Evolutionary conservation across 2,888 invertebrate genomes (phyloP), one percentile per base, ranked within the genome.

Genomic region (Mylabris sibirica): DNA sequence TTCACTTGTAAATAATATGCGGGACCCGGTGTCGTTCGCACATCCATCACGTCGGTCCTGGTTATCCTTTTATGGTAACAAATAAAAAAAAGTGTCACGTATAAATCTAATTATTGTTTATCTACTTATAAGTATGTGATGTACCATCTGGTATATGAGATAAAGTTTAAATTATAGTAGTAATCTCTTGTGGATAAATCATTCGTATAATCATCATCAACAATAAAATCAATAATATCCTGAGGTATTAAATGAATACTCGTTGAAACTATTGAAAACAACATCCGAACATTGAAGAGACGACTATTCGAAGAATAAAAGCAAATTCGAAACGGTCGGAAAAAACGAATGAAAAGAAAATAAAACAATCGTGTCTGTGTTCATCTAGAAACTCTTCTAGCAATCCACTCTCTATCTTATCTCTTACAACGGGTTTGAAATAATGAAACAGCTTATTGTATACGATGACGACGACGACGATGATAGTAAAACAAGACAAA

Each of bases 391-490:
- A 76, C 75, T 77, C 75, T 77, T 69, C 77, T 79, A 76, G 76
- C 78, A 75, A 79, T 79, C 77, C 79, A 81, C 35, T 49, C 35
- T 49, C 53, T 53, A 81, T 81, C 81, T 81, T 80, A 81, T 81
- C 82, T 30, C 3, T 30, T 80, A 79, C 79, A 80, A 79, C 79
- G 79, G 76, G 53, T 76, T 75, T 77, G 75, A 79, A 82, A 80
- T 82, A 82, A 83, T 81, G 80, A 81, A 82, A 82, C 82, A 81
- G 78, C 81, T 80, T 81, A 80, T 78, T 53, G 53, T 53, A 44
- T 44, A 49, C 49, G 49, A 49, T 20, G 20, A 53, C 24, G 53
- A 79, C 77, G 77, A 80, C 79, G 80, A 82, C 81, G n/a, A n/a
- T n/a, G n/a, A n/a, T n/a, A n/a, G 81, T 80, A 82, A 82, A 79